Evolutionary conservation across 2,797 vertebrate genomes (phyloP).

Genomic region (Smutsia gigantea): DNA sequence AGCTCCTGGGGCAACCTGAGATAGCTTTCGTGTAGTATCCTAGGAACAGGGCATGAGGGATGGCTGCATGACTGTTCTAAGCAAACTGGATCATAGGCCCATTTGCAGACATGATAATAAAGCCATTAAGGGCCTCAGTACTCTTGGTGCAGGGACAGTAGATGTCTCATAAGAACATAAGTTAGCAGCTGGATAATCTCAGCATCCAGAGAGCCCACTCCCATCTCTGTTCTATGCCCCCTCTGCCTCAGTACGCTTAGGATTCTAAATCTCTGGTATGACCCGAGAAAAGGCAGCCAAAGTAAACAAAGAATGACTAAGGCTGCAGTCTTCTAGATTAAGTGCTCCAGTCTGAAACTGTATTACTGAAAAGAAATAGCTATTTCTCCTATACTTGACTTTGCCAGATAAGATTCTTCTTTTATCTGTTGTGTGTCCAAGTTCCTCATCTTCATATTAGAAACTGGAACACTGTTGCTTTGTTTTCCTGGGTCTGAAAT

Average conservation of each 20-base stretch:
- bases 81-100: neutral
- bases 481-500: conserved; percentile 1
- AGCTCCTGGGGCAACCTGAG: neutral
- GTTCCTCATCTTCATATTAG: neutral
- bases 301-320: neutral
- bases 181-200: neutral
- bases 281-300: neutral
- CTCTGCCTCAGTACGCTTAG: neutral
- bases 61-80: neutral
- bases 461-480: neutral
- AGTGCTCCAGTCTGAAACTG: neutral
- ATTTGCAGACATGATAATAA: neutral
- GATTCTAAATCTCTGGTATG: neutral
- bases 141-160: neutral
- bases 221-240: neutral
- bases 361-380: neutral
- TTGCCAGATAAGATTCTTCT: neutral
- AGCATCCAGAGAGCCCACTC: neutral
- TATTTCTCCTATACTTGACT: neutral
- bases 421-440: neutral
- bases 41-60: neutral
- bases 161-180: neutral
- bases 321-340: neutral
- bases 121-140: neutral
- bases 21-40: neutral